A percentile compares a stretch with the other conserved stretches of the same genome.
Conservation (phyloP, 2,113 vertebrate species). For the Oncorhynchus nerka region DNA sequence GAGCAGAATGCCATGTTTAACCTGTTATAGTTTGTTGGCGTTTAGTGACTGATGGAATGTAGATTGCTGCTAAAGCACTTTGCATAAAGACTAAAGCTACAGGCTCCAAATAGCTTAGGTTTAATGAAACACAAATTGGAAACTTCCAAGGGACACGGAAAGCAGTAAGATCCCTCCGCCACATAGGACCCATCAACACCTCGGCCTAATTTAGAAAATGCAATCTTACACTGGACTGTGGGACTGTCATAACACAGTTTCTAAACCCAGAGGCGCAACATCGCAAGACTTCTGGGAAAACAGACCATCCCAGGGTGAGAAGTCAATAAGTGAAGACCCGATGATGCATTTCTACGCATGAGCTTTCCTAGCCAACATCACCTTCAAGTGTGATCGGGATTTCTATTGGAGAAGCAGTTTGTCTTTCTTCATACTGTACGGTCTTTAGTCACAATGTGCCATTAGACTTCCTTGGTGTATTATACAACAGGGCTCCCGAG, state of each 20-base stretch:
- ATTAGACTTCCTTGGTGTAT: neutral
- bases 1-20: slow-evolving; percentile 26
- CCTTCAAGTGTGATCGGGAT: no score
- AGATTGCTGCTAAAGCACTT: slow-evolving; percentile 39
- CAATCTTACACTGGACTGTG: neutral
- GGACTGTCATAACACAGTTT: neutral
- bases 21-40: slow-evolving; percentile 19
- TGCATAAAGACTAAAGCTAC: slow-evolving; percentile 33
- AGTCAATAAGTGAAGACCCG: no score
- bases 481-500: neutral
- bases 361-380: no score
- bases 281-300: no score
- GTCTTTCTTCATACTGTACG: no score
- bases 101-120: neutral
- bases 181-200: neutral
- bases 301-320: no score
- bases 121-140: neutral
- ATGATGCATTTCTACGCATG: no score
- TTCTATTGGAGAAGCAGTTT: no score
- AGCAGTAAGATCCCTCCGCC: neutral
- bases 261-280: neutral
- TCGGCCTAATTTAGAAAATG: no score
- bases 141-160: neutral
- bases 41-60: slow-evolving; percentile 38
- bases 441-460: no score